Base-by-base conservation (phyloP, 2,797 vertebrate genomes). In the Amblyraja radiata region DNA sequence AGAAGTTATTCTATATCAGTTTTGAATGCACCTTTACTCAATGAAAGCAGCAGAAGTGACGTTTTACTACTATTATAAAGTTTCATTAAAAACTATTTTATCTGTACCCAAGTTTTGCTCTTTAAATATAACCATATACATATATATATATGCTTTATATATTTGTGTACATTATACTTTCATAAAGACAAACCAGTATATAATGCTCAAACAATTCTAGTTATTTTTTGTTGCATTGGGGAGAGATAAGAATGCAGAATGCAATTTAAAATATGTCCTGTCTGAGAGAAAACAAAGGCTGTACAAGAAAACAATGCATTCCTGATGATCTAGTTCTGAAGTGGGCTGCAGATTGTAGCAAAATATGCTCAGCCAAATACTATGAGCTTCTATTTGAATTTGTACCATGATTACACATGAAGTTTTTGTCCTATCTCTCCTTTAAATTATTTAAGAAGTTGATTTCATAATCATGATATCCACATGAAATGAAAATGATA, bases 71-170 rank as follows among this genome's bases (percentile, higher is more conserved):
- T 95, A 94, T 95, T 95, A 94, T 93, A 94, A 94, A 95, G 94
- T 95, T 73, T 58, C 95, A 94, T 93, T 74, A 74, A 95, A 94
- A 96, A 95, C 96, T 96, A 97, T 96, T 97, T 97, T 98, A 97
- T 96, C 97, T 94, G 98, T 98, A 98, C 98, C 98, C 98, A 96
- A 96, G 96, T 96, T 96, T 95, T 96, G 97, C 97, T 97, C 97
- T 98, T 98, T 96, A 96, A 94, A 93, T 96, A 94, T 97, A 97
- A 95, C 95, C 96, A 73, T 58, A 96, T 21, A 68, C 46, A 74
- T 74, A 74, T 21, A 74, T 21, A 74, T 96, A 96, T 97, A 96
- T 97, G 97, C 96, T 97, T 96, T 96, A 94, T 94, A 96, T 96
- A 94, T 97, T 97, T 95, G 95, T 96, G 95, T 97, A 96, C 95